Base-by-base conservation (phyloP, 2,888 invertebrate species). In the Trichopoda pennipes region DNA sequence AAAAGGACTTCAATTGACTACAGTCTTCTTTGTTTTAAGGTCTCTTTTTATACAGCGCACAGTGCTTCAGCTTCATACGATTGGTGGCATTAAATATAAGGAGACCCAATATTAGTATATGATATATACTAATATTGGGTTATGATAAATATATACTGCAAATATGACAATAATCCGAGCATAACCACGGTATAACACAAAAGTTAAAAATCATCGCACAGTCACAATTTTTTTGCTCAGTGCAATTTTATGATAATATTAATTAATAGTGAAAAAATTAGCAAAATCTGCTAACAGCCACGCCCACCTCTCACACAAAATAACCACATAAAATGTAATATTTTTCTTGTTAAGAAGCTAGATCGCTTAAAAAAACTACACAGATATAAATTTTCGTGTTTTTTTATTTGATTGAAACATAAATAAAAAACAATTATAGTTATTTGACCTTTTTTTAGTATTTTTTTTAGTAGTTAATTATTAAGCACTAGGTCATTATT, bases 401-500 rank as follows among this genome's bases (percentile, higher is more conserved):
- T 49, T 64, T 32, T 64, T 28, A 49, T 51, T 64, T 63, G 28
- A 32, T 63, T 63, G 17, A 63, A 63, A n/a, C n/a, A n/a, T n/a
- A n/a, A n/a, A n/a, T n/a, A n/a, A n/a, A n/a, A n/a, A n/a, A n/a
- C n/a, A n/a, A n/a, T n/a, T n/a, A n/a, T n/a, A n/a, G n/a, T n/a
- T n/a, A n/a, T n/a, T n/a, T n/a, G n/a, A n/a, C n/a, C n/a, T n/a
- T n/a, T n/a, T n/a, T n/a, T n/a, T n/a, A n/a, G n/a, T n/a, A n/a
- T n/a, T n/a, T n/a, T n/a, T n/a, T n/a, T n/a, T n/a, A n/a, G n/a
- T n/a, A n/a, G n/a, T n/a, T n/a, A n/a, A n/a, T n/a, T n/a, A n/a
- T n/a, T n/a, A n/a, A n/a, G n/a, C n/a, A n/a, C n/a, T n/a, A n/a
- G n/a, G n/a, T n/a, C n/a, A n/a, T n/a, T n/a, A n/a, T n/a, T n/a